Evolutionary conservation across 1,140 invertebrate species (phyloP).

Genomic region (fruit fly (Drosophila melanogaster)): Release_6_plus_ISO1_MT NT_033779.5:516501-517000

Average conservation of each 20-base stretch:
- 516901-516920: slow-evolving; percentile 79
- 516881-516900: slow-evolving; percentile 67
- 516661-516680: slow-evolving; percentile 64
- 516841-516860: slow-evolving; percentile 84
- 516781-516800: slow-evolving; percentile 11
- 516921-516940: slow-evolving; percentile 1
- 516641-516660: slow-evolving; percentile 84
- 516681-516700: slow-evolving; percentile 20
- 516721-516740: slow-evolving; percentile 4
- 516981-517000: slow-evolving; percentile 50
- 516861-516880: slow-evolving; percentile 40
- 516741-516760: background rate
- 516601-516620: slow-evolving; percentile 59
- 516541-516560: background rate
- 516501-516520: slow-evolving; percentile 7
- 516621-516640: slow-evolving; percentile 83
- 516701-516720: slow-evolving; percentile 10
- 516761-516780: background rate
- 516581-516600: slow-evolving; percentile 38
- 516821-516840: slow-evolving; percentile 84
- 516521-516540: slow-evolving; percentile 48
- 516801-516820: slow-evolving; percentile 79
- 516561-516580: slow-evolving; percentile 24
- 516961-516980: slow-evolving; percentile 69
- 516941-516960: slow-evolving; percentile 84